Evolutionary conservation across 2,888 invertebrate genomes (phyloP).

Genomic region (Acleris laterana): DNA sequence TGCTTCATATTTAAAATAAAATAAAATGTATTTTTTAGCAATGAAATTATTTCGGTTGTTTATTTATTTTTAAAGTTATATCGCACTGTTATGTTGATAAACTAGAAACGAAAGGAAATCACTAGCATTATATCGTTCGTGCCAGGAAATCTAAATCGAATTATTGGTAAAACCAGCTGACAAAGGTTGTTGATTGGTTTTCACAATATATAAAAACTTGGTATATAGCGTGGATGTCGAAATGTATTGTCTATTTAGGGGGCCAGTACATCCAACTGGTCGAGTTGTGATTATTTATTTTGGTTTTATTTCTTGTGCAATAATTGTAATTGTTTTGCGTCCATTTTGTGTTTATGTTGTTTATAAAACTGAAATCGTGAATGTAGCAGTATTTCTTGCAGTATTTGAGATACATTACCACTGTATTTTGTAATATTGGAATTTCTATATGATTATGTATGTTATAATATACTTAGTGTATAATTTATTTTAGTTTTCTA

Average conservation of each 20-base stretch:
- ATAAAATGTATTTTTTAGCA: too few species aligned
- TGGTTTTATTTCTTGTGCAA: constrained; percentile 71
- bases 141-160: too few species aligned
- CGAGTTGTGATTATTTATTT: constrained; percentile 45
- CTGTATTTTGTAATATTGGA: constrained; percentile 39
- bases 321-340: constrained; percentile 81
- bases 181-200: too few species aligned
- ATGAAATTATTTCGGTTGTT: too few species aligned
- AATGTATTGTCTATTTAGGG: constrained; percentile 43
- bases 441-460: constrained; percentile 36
- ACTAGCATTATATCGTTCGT: too few species aligned
- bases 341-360: constrained; percentile 68
- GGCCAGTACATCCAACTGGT: constrained; percentile 50
- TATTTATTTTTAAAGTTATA: too few species aligned
- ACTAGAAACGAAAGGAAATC: too few species aligned
- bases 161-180: too few species aligned
- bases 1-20: too few species aligned
- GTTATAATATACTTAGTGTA: constrained; percentile 42
- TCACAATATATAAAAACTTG: too few species aligned
- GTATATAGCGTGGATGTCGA: background rate
- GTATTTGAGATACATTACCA: constrained; percentile 60
- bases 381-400: constrained; percentile 77
- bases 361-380: constrained; percentile 58
- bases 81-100: too few species aligned
- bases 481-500: constrained; percentile 59